Base-by-base conservation (phyloP, 2,113 vertebrate genomes). In the Eurypyga helias region DNA sequence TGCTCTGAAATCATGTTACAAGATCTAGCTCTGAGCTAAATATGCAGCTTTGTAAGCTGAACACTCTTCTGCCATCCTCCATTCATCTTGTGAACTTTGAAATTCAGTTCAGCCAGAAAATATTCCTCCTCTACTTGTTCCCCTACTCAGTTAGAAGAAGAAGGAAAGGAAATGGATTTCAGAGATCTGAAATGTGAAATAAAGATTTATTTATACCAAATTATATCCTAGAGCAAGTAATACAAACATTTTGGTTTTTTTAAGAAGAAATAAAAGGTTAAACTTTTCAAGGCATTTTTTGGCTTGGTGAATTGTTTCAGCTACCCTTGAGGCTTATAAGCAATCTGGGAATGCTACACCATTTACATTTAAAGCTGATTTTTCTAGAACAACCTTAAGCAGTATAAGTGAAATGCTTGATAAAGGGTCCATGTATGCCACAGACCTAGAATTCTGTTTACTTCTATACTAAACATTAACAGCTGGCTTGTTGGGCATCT, bases 391-490 rank as follows among this genome's bases (percentile, higher is more conserved):
- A 89, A 45, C 87, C 71, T 67, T 60, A 43, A 89, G 72, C 75
- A 49, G 24, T 84, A 18, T 23, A 84, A 96, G 41, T 73, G 18
- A 86, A 96, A 64, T 66, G 18, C 61, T 84, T 92, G 72, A 64
- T 89, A 79, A 55, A 90, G 38, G 58, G 79, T 61, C 77, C 23
- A 6, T 95, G 72, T 92, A 87, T 88, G 72, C 90, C 60, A 96
- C 90, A 94, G 90, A 75, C 65, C 72, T 94, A 93, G 83, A 93
- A 90, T 89, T 96, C 64, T 95, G 80, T 95, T 96, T 96, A 81
- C 57, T 95, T 89, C 72, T 93, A 0, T 82, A 48, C 80, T 97
- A 92, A 97, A 75, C 45, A 46, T 92, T 95, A 79, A 57, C 92
- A 95, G 72, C 90, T 97, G 92, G n/a, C 61, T 76, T 6, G 4